Conservation (phyloP, 2,888 invertebrate genomes). For the Scaptomyza cyrtandrae region DNA sequence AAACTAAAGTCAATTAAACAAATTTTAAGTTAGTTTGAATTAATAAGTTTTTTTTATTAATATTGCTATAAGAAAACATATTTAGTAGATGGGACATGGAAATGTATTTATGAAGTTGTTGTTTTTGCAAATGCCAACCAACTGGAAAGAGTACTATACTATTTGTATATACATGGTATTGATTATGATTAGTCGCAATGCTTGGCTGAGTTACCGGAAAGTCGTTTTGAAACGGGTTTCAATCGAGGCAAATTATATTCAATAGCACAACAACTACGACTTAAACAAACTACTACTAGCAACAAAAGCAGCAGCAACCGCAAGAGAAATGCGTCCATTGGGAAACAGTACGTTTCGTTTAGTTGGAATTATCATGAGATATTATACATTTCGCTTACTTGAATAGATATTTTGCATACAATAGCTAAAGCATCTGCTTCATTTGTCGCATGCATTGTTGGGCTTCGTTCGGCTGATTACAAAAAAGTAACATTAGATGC, state of each 20-base stretch:
- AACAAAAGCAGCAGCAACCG: neutral
- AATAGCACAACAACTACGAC: neutral
- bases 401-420: constrained; percentile 7
- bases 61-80: neutral
- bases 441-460: neutral
- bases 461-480: neutral
- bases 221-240: constrained; percentile 16
- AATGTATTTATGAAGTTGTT: too few relatives aligned
- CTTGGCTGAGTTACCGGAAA: constrained; percentile 3
- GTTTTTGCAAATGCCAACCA: neutral
- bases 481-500: neutral
- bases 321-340: neutral
- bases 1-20: too few relatives aligned
- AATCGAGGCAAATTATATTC: constrained; percentile 16
- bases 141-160: neutral
- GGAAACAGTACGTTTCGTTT: neutral
- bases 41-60: too few relatives aligned
- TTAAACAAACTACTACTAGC: neutral
- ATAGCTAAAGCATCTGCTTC: neutral
- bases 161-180: neutral
- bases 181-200: neutral
- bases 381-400: neutral
- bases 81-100: neutral
- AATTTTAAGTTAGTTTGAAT: too few relatives aligned
- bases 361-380: constrained; percentile 8